Conservation (phyloP, 2,113 vertebrate genomes). For the Sylvicapra grimmia region DNA sequence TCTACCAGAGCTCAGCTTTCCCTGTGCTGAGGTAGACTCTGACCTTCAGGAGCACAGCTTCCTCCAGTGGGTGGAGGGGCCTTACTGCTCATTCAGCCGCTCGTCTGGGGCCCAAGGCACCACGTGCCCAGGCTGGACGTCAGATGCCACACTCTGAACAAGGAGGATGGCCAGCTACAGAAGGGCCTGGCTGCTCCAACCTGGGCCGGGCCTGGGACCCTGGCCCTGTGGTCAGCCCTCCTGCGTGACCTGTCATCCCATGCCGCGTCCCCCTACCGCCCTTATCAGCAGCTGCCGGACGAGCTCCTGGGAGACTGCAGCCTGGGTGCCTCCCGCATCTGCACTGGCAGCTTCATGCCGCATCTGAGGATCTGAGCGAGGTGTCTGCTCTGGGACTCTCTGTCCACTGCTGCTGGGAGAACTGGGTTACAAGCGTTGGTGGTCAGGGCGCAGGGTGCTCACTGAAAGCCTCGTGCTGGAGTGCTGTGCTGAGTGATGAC, state of each 20-base stretch:
- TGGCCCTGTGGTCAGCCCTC: not conserved
- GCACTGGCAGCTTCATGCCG: not conserved
- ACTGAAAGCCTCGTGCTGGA: not conserved
- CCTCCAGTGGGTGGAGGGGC: too few species aligned
- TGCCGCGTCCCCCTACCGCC: accelerated
- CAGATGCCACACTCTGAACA: not conserved
- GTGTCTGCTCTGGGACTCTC: not conserved
- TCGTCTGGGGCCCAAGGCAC: not conserved
- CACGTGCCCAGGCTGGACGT: not conserved
- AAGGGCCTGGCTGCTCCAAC: not conserved
- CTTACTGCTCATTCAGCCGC: not conserved
- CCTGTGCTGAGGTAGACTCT: not conserved
- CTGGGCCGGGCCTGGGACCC: not conserved
- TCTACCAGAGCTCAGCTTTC: not conserved
- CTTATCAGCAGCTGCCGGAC: not conserved
- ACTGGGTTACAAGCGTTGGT: not conserved
- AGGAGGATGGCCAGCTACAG: not conserved
- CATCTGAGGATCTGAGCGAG: not conserved
- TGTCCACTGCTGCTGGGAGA: not conserved
- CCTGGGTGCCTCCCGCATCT: too few species aligned
- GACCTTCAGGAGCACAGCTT: not conserved
- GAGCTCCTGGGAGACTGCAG: not conserved
- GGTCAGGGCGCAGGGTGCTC: not conserved
- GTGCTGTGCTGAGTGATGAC: accelerated
- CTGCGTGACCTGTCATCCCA: not conserved